These are phyloP conservation scores for Beaufortia kweichowensis DNA, from an alignment of 2,113 vertebrate species.

Conservation along the genomic window DNA sequence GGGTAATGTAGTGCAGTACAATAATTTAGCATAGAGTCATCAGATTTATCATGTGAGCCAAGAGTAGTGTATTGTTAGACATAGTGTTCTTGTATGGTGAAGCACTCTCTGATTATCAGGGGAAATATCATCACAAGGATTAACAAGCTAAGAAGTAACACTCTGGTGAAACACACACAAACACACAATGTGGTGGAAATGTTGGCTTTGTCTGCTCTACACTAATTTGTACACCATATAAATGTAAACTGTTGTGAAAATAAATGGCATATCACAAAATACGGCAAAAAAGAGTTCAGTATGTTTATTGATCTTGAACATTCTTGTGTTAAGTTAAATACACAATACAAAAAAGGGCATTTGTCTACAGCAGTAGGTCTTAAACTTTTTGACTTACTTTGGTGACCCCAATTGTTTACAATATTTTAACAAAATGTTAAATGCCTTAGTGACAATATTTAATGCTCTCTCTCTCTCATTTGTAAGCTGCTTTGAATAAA, in stretches of 20 bases:
- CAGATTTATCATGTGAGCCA: slow-evolving; percentile 11
- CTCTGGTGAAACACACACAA: slow-evolving; percentile 51
- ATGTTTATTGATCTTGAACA: not conserved
- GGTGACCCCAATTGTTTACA: no score
- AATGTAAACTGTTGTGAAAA: slow-evolving; percentile 91
- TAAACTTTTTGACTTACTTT: no score
- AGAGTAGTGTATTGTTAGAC: slow-evolving; percentile 19
- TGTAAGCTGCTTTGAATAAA: no score
- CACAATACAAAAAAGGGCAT: not conserved
- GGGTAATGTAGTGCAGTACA: slow-evolving; percentile 34
- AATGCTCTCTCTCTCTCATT: no score
- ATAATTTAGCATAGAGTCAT: slow-evolving; percentile 10
- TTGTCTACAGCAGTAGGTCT: not conserved
- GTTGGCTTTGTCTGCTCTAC: slow-evolving; percentile 77
- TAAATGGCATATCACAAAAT: slow-evolving; percentile 79
- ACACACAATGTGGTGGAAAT: slow-evolving; percentile 60
- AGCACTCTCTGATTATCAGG: not conserved
- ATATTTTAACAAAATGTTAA: no score
- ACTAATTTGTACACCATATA: slow-evolving; percentile 83
- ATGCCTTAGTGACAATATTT: no score
- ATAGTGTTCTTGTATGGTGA: slow-evolving; percentile 17
- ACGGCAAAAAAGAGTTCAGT: not conserved
- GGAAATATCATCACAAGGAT: slow-evolving; percentile 22
- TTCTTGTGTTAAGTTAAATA: slow-evolving; percentile 16
- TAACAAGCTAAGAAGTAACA: slow-evolving; percentile 23